A percentile compares a stretch with the other conserved stretches of the same genome.
Evolutionary conservation across 2,113 vertebrate genomes (phyloP).

Genomic region (Columbina picui): DNA sequence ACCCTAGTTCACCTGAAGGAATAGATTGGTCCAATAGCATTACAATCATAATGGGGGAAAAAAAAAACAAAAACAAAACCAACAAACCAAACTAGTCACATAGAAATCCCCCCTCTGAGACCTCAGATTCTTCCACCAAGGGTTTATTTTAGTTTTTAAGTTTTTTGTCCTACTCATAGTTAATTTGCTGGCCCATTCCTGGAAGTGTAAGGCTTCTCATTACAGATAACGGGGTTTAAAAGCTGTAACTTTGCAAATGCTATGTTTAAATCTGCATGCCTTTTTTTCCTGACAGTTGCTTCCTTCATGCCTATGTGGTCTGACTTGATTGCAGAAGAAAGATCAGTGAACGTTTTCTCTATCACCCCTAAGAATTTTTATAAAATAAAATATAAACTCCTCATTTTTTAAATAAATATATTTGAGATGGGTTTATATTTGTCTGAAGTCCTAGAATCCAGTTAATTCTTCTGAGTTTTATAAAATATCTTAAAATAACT

Average conservation of each 20-base stretch:
- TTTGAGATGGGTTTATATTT: not conserved
- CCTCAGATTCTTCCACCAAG: not conserved
- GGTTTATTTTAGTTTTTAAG: not conserved
- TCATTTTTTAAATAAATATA: not conserved
- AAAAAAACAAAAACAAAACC: not conserved
- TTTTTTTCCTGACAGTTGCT: conserved; percentile 24
- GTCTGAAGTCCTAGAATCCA: not conserved
- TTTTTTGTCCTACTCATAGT: not conserved
- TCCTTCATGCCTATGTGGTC: not conserved
- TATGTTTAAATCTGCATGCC: not conserved
- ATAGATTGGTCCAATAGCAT: not conserved
- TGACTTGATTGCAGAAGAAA: conserved; percentile 25
- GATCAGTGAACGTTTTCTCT: not conserved
- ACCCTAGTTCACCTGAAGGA: not conserved
- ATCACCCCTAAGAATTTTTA: not conserved
- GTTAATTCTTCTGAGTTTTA: not conserved
- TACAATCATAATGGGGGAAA: not conserved
- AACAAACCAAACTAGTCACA: not conserved
- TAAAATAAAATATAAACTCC: accelerated
- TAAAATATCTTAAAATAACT: not conserved
- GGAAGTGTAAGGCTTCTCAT: not conserved
- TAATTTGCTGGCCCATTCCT: not conserved
- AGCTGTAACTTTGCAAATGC: not conserved
- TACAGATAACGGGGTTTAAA: not conserved
- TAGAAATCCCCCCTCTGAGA: not conserved